These are phyloP conservation scores for Diplolepis rosae DNA, from an alignment of 2,888 invertebrate genomes.

Conservation along the genomic window DNA sequence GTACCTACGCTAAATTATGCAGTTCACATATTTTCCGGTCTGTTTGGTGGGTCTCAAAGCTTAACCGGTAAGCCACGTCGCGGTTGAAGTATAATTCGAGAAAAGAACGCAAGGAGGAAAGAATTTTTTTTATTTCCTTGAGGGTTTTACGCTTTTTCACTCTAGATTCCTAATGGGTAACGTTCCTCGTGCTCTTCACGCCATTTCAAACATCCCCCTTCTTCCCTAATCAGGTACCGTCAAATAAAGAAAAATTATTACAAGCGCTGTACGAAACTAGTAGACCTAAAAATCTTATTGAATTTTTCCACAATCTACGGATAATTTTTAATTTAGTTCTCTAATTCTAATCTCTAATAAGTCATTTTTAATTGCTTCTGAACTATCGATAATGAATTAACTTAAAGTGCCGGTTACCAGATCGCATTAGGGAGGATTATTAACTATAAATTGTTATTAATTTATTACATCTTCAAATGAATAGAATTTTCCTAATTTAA, in stretches of 20 bases:
- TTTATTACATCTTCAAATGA: too few relatives aligned
- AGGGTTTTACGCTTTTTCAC: conserved; percentile 9
- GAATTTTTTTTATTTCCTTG: not conserved
- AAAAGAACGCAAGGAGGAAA: conserved; percentile 34
- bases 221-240: not conserved
- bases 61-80: conserved; percentile 47
- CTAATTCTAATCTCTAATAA: too few relatives aligned
- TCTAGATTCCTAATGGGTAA: not conserved
- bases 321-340: not conserved
- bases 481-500: too few relatives aligned
- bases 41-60: conserved; percentile 69
- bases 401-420: too few relatives aligned
- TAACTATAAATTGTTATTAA: too few relatives aligned
- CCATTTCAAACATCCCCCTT: not conserved
- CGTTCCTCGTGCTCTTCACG: not conserved
- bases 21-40: conserved; percentile 73
- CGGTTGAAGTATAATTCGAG: conserved; percentile 51
- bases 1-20: conserved; percentile 68
- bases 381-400: too few relatives aligned
- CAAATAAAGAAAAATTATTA: conserved; percentile 1
- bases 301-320: not conserved
- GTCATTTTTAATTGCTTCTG: too few relatives aligned
- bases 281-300: not conserved
- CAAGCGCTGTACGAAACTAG: not conserved
- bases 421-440: too few relatives aligned